Conservation (phyloP, 2,888 invertebrate species). For the Ypsolopha sequella region DNA sequence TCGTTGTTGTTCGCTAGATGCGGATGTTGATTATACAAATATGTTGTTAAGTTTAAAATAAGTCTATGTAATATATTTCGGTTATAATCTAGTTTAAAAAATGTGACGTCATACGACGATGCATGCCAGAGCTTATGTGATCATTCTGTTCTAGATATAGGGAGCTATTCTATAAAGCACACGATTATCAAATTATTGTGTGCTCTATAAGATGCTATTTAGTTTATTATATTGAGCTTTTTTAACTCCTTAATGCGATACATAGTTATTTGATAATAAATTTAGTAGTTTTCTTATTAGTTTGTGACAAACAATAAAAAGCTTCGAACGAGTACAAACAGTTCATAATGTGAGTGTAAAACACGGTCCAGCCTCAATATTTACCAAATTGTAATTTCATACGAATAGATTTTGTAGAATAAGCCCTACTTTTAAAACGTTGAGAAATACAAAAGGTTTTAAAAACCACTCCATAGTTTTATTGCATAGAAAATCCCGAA, state of each 20-base stretch:
- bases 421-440: constrained; percentile 24
- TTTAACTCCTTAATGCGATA: background rate
- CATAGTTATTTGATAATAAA: background rate
- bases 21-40: constrained; percentile 35
- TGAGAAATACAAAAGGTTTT: constrained; percentile 30
- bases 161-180: constrained; percentile 6
- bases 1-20: constrained; percentile 35
- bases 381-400: constrained; percentile 13
- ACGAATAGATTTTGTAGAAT: constrained; percentile 25
- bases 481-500: background rate
- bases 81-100: constrained; percentile 24
- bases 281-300: background rate
- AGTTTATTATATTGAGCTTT: background rate
- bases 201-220: background rate
- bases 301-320: constrained; percentile 4
- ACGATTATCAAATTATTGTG: background rate
- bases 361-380: constrained; percentile 17
- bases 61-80: constrained; percentile 38
- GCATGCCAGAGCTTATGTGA: constrained; percentile 51
- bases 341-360: constrained; percentile 10
- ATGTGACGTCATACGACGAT: constrained; percentile 34
- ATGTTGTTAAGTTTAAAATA: constrained; percentile 25
- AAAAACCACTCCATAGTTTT: background rate
- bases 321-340: constrained; percentile 17
- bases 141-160: constrained; percentile 26